Conservation (phyloP, 2,888 invertebrate genomes). For the Diaprepes abbreviatus region DNA sequence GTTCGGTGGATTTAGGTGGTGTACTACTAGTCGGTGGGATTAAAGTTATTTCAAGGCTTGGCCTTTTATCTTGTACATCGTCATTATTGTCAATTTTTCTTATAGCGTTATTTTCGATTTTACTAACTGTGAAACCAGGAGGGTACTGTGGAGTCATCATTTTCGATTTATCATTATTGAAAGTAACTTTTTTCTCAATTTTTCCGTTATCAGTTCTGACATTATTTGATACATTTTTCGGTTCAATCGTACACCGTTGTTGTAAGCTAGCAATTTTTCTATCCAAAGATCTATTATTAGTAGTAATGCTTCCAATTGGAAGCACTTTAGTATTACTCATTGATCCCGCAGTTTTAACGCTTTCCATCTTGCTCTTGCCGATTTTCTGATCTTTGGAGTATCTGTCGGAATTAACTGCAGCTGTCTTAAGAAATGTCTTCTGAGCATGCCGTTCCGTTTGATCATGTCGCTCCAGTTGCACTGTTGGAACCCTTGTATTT, state of each 20-base stretch:
- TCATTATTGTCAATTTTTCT: constrained; percentile 59
- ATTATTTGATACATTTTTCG: constrained; percentile 51
- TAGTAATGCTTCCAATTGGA: constrained; percentile 52
- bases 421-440: constrained; percentile 61
- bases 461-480: constrained; percentile 53
- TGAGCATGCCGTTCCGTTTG: constrained; percentile 60
- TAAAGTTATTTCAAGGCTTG: constrained; percentile 65
- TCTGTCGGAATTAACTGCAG: constrained; percentile 40
- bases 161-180: constrained; percentile 49
- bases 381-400: constrained; percentile 38
- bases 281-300: constrained; percentile 53
- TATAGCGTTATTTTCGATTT: constrained; percentile 64
- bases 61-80: constrained; percentile 60
- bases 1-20: constrained; percentile 43
- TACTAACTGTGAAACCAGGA: constrained; percentile 66
- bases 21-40: constrained; percentile 58
- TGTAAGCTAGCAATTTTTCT: constrained; percentile 62
- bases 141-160: constrained; percentile 55
- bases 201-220: constrained; percentile 30
- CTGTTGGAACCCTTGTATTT: constrained; percentile 54
- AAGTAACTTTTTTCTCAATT: constrained; percentile 51
- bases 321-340: constrained; percentile 36
- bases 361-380: constrained; percentile 38
- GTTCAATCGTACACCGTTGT: constrained; percentile 61
- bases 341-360: constrained; percentile 32